Base-by-base conservation (phyloP, 2,888 invertebrate species). In the Xanthia togata region DNA sequence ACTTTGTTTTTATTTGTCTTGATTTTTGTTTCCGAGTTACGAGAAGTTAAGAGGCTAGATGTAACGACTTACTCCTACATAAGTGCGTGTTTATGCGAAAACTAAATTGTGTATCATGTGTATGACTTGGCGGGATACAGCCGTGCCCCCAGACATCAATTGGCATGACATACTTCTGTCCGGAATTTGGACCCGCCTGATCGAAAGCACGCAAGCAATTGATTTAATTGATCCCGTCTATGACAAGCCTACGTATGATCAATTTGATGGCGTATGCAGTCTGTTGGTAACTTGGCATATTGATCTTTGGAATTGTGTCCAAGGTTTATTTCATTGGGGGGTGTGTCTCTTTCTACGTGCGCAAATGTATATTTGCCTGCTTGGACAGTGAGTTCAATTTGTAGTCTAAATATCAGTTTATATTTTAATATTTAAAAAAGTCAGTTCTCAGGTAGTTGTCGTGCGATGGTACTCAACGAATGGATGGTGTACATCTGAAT, bases 151-250 rank as follows among this genome's bases (percentile, higher is more conserved):
- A 70, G 57, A 41, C 79, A 70, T 47, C 82, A 88, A 89, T 89
- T 88, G 88, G 74, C 71, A 75, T 84, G 89, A 87, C 88, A 88
- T 78, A 88, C 79, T 76, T 84, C 50, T 64, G 64, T 63, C 55
- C 67, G 88, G 89, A 88, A 76, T 88, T 88, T 83, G 88, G 78
- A 88, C 89, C 69, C 77, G 60, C 74, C 62, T 84, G 62, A 71
- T 87, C 74, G 76, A 83, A 81, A 78, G 65, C 82, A 74, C 72
- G 73, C 81, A 62, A 67, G 69, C 85, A 88, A 87, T 88, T 88
- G 86, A 79, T 80, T 81, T 84, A 83, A 89, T 89, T 89, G 89
- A 69, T 80, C 50, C 70, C 47, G 64, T 79, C 75, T 73, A 53
- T 78, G 78, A 71, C 71, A 70, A 71, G 82, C 70, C 73, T 79